A percentile compares a stretch with the other conserved stretches of the same genome.
These are phyloP conservation scores for Cheilosia grossa DNA, from an alignment of 2,888 invertebrate species.

Conservation along the genomic window DNA sequence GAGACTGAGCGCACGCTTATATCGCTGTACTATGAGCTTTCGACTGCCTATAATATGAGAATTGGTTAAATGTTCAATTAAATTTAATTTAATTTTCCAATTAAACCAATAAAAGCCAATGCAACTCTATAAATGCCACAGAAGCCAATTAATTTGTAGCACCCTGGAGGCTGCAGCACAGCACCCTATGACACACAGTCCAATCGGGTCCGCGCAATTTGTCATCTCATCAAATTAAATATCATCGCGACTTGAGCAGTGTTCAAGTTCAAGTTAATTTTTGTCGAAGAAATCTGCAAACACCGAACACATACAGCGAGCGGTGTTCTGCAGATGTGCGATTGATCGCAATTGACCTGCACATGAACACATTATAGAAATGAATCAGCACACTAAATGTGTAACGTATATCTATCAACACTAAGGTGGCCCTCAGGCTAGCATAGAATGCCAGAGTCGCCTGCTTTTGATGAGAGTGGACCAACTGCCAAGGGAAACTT, in stretches of 20 bases:
- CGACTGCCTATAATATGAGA: not conserved
- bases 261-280: constrained; percentile 22
- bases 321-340: not conserved
- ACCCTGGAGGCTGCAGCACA: constrained; percentile 8
- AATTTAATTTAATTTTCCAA: constrained; percentile 72
- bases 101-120: constrained; percentile 68
- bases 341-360: constrained; percentile 68
- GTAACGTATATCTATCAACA: constrained; percentile 42
- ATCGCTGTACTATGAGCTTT: not conserved
- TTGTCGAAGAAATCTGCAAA: not conserved
- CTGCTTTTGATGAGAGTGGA: constrained; percentile 9
- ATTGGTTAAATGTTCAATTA: constrained; percentile 62
- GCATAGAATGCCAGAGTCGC: constrained; percentile 20
- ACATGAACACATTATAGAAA: constrained; percentile 38
- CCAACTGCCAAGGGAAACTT: constrained; percentile 39
- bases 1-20: not conserved
- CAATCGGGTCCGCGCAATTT: not conserved
- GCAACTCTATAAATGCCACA: constrained; percentile 60
- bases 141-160: constrained; percentile 57
- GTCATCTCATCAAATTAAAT: constrained; percentile 49
- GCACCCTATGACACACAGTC: not conserved
- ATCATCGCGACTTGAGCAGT: constrained; percentile 30
- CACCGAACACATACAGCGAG: not conserved
- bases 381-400: constrained; percentile 56
- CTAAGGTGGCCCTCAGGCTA: constrained; percentile 14